Conservation (phyloP, 2,113 vertebrate species). For the Nycticorax nycticorax region DNA sequence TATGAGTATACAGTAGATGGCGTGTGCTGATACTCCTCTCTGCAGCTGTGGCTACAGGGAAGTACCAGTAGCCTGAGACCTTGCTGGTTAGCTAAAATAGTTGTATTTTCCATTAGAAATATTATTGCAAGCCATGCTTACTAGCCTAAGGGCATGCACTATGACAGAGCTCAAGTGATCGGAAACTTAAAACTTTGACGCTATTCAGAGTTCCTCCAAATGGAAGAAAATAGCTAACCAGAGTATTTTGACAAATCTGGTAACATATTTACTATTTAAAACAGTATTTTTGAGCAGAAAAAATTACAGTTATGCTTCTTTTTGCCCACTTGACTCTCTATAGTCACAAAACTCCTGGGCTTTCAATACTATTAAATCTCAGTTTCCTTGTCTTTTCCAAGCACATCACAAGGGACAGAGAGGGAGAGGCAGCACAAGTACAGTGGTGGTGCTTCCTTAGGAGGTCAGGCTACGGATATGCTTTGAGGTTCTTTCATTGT, state of each 20-base stretch:
- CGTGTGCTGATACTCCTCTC: background rate
- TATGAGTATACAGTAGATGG: conserved; percentile 2
- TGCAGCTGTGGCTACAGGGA: background rate
- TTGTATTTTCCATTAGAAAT: background rate
- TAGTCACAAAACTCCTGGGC: background rate
- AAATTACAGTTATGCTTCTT: background rate
- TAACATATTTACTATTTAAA: background rate
- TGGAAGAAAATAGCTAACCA: background rate
- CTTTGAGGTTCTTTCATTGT: background rate
- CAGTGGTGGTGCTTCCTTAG: background rate
- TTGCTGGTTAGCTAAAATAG: background rate
- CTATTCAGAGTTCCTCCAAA: background rate
- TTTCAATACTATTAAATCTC: background rate
- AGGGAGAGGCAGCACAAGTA: background rate
- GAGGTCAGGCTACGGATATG: background rate
- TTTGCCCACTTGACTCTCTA: background rate
- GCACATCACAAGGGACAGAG: background rate
- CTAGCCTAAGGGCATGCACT: background rate
- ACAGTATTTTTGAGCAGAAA: background rate
- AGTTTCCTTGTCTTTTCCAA: background rate
- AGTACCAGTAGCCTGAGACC: background rate
- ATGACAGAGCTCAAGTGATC: background rate
- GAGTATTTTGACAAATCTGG: background rate
- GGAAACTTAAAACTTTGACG: background rate
- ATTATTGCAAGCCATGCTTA: background rate